Conservation (phyloP, 2,797 vertebrate genomes). For the Galaxias olidus region DNA sequence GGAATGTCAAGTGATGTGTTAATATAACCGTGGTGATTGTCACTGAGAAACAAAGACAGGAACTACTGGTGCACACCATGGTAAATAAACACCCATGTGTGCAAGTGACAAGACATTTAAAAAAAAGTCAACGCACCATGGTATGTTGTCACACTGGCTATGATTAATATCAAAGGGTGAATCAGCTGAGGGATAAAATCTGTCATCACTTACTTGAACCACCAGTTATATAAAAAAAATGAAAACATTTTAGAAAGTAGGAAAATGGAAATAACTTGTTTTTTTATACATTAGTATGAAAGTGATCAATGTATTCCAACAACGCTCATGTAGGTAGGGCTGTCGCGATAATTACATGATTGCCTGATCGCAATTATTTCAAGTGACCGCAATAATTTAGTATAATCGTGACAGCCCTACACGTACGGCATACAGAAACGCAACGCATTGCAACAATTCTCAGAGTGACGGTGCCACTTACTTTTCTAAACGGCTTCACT, state of each 20-base stretch:
- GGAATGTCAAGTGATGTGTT: too few relatives aligned
- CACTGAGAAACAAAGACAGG: constrained; percentile 5
- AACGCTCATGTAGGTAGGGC: too few relatives aligned
- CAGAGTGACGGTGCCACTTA: constrained; percentile 45
- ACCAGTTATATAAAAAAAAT: not conserved
- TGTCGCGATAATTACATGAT: too few relatives aligned
- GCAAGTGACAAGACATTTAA: constrained; percentile 28
- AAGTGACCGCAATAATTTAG: too few relatives aligned
- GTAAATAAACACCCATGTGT: constrained; percentile 46
- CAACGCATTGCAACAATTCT: not conserved
- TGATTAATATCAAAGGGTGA: constrained; percentile 62
- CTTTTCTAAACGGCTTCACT: constrained; percentile 86
- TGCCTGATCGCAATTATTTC: too few relatives aligned
- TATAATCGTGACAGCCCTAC: too few relatives aligned
- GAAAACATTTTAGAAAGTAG: not conserved
- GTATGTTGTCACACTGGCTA: constrained; percentile 50
- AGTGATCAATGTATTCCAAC: too few relatives aligned
- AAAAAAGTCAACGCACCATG: constrained; percentile 59
- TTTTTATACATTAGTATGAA: too few relatives aligned
- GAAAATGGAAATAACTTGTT: too few relatives aligned
- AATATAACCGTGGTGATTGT: too few relatives aligned
- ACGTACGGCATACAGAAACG: not conserved
- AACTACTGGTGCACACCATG: constrained; percentile 21
- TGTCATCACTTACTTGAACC: not conserved
- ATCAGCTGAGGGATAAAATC: constrained; percentile 50